Percentiles rank a stretch among this genome's conserved stretches.
phyloP scores from a whole-genome alignment of 2,888 invertebrate species.

The Drosophila limbata region DNA sequence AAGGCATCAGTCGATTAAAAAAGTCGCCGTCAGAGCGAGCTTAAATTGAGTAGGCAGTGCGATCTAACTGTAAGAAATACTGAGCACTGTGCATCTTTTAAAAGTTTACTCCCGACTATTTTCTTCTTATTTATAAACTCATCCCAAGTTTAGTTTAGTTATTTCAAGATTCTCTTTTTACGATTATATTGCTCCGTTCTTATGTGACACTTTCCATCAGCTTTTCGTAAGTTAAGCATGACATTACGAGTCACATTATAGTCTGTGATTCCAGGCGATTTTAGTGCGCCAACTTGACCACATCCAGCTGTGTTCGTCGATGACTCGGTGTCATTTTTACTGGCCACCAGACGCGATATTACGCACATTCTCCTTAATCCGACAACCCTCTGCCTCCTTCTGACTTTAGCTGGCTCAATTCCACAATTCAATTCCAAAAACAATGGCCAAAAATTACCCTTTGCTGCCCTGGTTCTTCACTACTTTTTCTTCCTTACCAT shows the following conservation, averaged over 20 bases:
- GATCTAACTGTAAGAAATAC: no score
- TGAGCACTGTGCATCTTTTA: no score
- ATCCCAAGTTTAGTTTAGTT: no score
- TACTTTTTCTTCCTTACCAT: constrained; percentile 46
- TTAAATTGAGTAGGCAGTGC: no score
- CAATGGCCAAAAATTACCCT: constrained; percentile 52
- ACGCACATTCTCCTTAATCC: background rate
- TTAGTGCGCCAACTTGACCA: constrained; percentile 77
- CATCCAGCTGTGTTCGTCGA: constrained; percentile 78
- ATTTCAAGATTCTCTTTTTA: background rate
- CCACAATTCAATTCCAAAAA: constrained; percentile 40
- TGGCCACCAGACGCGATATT: constrained; percentile 42
- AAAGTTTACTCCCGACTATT: no score
- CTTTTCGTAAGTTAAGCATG: constrained; percentile 1
- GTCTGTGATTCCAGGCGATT: constrained; percentile 43
- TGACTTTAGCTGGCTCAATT: constrained; percentile 17
- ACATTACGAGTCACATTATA: constrained; percentile 25
- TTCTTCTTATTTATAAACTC: no score
- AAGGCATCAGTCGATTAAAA: no score
- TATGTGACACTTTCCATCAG: constrained; percentile 10
- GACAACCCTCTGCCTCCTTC: background rate
- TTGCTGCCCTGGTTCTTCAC: constrained; percentile 44
- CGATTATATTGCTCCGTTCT: background rate
- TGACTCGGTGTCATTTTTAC: constrained; percentile 45
- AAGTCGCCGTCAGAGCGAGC: no score